These are phyloP conservation scores for Micromys minutus DNA, from an alignment of 2,113 vertebrate species.

Conservation along the genomic window DNA sequence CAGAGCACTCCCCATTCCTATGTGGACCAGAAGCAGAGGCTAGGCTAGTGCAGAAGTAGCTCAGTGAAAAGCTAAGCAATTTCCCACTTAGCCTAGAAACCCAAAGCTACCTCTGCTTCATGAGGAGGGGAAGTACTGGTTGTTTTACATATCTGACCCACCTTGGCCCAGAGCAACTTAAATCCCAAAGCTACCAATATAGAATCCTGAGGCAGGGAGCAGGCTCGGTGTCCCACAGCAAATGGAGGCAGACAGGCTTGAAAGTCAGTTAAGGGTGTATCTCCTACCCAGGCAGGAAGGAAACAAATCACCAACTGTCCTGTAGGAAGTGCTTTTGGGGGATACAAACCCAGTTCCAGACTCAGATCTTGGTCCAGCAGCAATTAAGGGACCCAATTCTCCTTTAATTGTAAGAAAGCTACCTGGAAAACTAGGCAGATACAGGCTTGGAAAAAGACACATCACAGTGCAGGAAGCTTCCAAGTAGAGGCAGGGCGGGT, in stretches of 20 bases:
- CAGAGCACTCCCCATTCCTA: background rate
- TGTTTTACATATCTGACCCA: background rate
- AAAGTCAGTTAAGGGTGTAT: background rate
- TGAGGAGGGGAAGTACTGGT: background rate
- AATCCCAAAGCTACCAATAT: background rate
- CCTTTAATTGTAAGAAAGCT: background rate
- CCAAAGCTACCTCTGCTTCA: background rate
- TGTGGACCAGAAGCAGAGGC: conserved; percentile 13
- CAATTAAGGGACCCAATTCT: background rate
- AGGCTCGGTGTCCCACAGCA: background rate
- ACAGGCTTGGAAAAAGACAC: background rate
- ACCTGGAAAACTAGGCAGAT: background rate
- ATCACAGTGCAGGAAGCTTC: background rate
- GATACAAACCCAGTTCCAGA: background rate
- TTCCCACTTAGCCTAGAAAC: background rate
- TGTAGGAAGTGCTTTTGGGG: background rate
- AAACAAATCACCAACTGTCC: background rate
- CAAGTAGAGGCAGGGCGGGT: background rate
- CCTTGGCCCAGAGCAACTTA: background rate
- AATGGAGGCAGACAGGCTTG: background rate
- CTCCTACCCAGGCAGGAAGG: background rate
- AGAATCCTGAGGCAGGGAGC: background rate
- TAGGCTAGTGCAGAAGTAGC: background rate
- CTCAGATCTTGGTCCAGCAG: background rate
- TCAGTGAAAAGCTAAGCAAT: background rate